These are phyloP conservation scores for Pterocles gutturalis DNA, from an alignment of 2,113 vertebrate species.

Conservation along the genomic window DNA sequence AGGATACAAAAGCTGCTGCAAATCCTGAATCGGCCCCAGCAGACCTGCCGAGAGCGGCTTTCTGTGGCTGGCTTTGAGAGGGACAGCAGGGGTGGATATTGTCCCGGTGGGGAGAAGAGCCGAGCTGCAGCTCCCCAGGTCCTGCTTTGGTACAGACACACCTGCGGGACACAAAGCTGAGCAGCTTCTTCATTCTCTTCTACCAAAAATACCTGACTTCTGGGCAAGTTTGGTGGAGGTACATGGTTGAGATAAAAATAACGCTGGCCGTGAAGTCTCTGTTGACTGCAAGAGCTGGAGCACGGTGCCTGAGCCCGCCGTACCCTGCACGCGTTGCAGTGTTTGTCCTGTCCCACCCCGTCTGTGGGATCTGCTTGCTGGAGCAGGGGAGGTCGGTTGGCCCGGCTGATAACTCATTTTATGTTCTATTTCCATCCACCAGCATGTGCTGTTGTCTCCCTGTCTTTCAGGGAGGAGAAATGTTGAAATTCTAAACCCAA, in stretches of 20 bases:
- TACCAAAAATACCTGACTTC: not conserved
- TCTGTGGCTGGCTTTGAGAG: not conserved
- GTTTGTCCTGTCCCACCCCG: not conserved
- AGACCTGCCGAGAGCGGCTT: not conserved
- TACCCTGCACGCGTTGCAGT: fast-evolving
- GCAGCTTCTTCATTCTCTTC: not conserved
- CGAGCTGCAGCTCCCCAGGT: not conserved
- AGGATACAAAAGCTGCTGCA: slow-evolving; percentile 24
- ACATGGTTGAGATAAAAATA: not conserved
- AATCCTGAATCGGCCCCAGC: not conserved
- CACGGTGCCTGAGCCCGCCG: fast-evolving
- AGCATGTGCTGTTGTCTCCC: not conserved
- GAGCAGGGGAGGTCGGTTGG: not conserved
- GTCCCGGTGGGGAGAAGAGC: not conserved
- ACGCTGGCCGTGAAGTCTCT: not conserved
- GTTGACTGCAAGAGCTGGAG: not conserved
- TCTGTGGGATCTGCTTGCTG: not conserved
- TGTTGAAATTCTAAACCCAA: not conserved
- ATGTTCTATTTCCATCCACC: not conserved
- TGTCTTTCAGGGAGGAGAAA: not conserved
- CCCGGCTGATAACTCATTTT: not conserved
- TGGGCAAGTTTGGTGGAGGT: not conserved
- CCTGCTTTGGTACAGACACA: not conserved
- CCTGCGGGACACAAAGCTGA: not conserved
- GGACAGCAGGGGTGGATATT: not conserved